Conservation (phyloP, 2,888 invertebrate genomes). For the Protodeltote pygarga region DNA sequence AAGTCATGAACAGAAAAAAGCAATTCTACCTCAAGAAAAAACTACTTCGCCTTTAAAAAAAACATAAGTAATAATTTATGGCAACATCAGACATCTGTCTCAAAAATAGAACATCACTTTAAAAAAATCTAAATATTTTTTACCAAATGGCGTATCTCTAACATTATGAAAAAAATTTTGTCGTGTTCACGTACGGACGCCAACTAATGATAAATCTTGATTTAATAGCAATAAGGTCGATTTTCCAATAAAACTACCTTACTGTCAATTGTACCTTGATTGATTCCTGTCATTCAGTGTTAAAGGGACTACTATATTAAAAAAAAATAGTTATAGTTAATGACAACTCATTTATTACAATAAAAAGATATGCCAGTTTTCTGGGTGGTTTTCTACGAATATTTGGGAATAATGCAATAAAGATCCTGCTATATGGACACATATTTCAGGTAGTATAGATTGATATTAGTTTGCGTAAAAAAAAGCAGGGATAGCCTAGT, state of each 20-base stretch:
- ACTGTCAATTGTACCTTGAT: too few relatives aligned
- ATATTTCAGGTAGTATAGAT: slow-evolving; percentile 8
- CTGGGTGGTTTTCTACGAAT: slow-evolving; percentile 61
- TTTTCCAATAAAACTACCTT: too few relatives aligned
- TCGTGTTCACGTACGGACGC: slow-evolving; percentile 14
- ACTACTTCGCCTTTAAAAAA: background rate
- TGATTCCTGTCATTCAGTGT: slow-evolving; percentile 50
- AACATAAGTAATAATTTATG: background rate
- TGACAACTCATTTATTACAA: slow-evolving; percentile 58
- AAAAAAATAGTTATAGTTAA: slow-evolving; percentile 48
- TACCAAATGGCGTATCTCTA: slow-evolving; percentile 20
- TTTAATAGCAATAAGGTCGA: too few relatives aligned
- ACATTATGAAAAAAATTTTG: slow-evolving; percentile 18
- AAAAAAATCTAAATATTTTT: slow-evolving; percentile 21
- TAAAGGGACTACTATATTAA: slow-evolving; percentile 18
- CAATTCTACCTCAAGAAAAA: too few relatives aligned
- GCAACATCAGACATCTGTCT: slow-evolving; percentile 7
- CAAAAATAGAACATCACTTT: slow-evolving; percentile 19
- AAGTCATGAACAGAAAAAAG: too few relatives aligned
- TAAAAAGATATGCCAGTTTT: slow-evolving; percentile 35
- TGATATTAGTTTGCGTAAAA: background rate
- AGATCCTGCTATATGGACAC: slow-evolving; percentile 4
- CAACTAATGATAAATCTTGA: too few relatives aligned
- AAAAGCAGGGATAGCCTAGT: too few relatives aligned
- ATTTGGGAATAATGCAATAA: slow-evolving; percentile 11